A percentile compares a stretch with the other conserved stretches of the same genome.
Evolutionary conservation across 2,113 vertebrate species (phyloP).

Genomic region (Tachysurus vachellii): DNA sequence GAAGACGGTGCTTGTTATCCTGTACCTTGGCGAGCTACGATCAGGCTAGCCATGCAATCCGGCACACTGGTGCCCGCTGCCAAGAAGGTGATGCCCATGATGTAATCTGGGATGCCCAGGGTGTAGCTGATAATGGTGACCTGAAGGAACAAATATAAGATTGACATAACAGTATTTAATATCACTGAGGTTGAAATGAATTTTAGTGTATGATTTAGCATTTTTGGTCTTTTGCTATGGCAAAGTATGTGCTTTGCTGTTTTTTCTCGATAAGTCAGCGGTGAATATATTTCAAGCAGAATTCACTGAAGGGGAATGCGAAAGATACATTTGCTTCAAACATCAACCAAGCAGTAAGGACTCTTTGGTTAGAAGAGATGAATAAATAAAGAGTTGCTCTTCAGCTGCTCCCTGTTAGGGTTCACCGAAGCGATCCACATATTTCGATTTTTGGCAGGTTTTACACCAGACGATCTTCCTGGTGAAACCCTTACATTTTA

Average conservation of each 20-base stretch:
- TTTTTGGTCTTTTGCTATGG: no score
- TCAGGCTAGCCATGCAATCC: conserved; percentile 81
- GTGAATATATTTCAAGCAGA: background rate
- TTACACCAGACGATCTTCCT: no score
- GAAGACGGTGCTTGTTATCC: background rate
- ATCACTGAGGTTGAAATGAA: background rate
- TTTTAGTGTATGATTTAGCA: no score
- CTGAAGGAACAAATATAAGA: conserved; percentile 53
- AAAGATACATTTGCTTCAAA: no score
- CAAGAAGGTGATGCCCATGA: conserved; percentile 82
- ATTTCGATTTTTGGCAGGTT: no score
- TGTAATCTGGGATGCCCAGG: conserved; percentile 78
- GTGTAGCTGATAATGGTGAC: conserved; percentile 79
- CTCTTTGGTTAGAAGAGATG: background rate
- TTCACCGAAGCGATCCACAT: no score
- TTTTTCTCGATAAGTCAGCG: no score
- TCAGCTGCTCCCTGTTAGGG: no score
- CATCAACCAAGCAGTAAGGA: background rate
- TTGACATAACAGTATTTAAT: background rate
- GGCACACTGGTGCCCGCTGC: conserved; percentile 80
- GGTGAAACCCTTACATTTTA: no score
- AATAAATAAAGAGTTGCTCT: background rate
- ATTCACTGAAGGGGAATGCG: background rate
- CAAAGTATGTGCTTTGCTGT: background rate
- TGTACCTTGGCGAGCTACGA: conserved; percentile 78